Conservation (phyloP, 2,888 invertebrate species). For the Atethmia centrago region DNA sequence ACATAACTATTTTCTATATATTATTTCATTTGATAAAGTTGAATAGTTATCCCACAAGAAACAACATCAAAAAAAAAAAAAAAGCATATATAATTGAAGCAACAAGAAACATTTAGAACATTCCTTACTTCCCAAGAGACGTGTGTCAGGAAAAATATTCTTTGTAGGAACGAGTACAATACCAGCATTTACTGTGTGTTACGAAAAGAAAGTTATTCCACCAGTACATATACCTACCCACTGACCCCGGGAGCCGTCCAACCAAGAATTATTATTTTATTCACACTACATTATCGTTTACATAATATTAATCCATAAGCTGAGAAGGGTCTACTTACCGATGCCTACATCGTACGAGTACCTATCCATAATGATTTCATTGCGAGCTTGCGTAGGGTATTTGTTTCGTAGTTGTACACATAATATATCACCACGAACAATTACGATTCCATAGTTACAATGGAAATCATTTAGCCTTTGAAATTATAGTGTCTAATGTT, state of each 20-base stretch:
- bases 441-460: not conserved
- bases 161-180: slow-evolving; percentile 20
- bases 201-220: slow-evolving; percentile 37
- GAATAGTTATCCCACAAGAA: not conserved
- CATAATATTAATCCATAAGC: slow-evolving; percentile 40
- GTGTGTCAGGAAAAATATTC: slow-evolving; percentile 25
- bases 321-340: slow-evolving; percentile 19
- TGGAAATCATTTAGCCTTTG: slow-evolving; percentile 14
- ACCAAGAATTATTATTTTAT: slow-evolving; percentile 52
- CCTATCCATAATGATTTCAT: slow-evolving; percentile 16
- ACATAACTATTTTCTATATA: not conserved
- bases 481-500: slow-evolving; percentile 8
- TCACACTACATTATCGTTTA: slow-evolving; percentile 40
- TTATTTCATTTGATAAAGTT: not conserved
- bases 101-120: slow-evolving; percentile 32
- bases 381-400: not conserved
- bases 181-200: slow-evolving; percentile 20
- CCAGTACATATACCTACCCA: slow-evolving; percentile 17
- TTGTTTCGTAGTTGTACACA: not conserved
- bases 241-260: not conserved
- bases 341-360: not conserved
- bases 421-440: not conserved
- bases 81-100: slow-evolving; percentile 12
- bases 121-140: slow-evolving; percentile 27
- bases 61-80: not conserved